Conservation (phyloP, 2,113 vertebrate species). For the Polypterus bichir region DNA sequence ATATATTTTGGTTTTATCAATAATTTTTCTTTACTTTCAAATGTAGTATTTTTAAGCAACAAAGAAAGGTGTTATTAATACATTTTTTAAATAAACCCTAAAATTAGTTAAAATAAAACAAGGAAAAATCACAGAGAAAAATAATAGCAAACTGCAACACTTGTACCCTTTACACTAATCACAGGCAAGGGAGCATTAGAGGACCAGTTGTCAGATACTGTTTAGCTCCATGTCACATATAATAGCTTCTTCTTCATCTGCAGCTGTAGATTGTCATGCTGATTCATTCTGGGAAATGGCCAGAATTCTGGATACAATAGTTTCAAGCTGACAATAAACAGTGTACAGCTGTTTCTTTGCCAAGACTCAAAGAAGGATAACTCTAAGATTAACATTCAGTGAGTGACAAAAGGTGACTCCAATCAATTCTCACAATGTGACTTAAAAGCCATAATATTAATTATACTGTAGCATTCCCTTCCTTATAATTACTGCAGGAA, state of each 20-base stretch:
- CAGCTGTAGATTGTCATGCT: background rate
- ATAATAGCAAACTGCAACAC: no score
- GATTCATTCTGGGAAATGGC: background rate
- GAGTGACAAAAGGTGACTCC: constrained; percentile 3
- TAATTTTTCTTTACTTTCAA: no score
- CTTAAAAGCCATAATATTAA: background rate
- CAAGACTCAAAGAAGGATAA: background rate
- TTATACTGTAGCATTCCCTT: background rate
- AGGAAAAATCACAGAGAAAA: no score
- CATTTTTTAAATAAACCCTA: no score
- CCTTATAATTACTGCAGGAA: background rate
- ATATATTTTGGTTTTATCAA: no score
- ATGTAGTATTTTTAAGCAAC: no score
- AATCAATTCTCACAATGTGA: background rate
- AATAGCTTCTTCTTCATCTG: constrained; percentile 2
- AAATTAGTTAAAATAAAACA: no score
- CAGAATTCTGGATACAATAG: background rate
- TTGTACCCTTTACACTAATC: background rate
- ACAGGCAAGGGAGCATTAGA: background rate
- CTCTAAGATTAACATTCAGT: constrained; percentile 3
- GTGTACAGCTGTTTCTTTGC: background rate
- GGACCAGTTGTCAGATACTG: background rate
- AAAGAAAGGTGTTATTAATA: no score
- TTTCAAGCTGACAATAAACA: background rate
- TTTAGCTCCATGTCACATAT: constrained; percentile 1